Conservation (phyloP, 1,140 invertebrate species). For the Branchinecta lynchi region DNA sequence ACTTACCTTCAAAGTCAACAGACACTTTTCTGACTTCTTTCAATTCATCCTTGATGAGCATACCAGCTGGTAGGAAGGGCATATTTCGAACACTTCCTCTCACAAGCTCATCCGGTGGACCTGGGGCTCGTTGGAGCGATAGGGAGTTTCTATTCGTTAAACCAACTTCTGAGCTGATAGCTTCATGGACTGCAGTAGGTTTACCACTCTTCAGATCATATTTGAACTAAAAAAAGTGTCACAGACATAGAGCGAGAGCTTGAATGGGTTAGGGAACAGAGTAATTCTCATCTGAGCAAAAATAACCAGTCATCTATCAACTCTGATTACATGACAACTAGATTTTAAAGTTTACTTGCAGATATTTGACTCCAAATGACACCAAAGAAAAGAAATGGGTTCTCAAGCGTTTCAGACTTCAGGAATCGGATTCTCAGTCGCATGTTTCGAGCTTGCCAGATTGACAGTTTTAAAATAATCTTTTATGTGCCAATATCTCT, state of each 20-base stretch:
- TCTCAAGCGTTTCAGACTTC: too few relatives aligned
- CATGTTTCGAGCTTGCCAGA: too few relatives aligned
- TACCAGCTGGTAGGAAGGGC: constrained; percentile 63
- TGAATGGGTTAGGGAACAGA: too few relatives aligned
- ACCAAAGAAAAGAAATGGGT: too few relatives aligned
- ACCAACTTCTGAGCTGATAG: constrained; percentile 41
- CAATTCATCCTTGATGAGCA: constrained; percentile 26
- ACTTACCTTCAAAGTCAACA: constrained; percentile 19
- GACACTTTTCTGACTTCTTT: constrained; percentile 21
- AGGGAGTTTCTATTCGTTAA: constrained; percentile 55
- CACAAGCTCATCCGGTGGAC: constrained; percentile 40
- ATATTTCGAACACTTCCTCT: constrained; percentile 51
- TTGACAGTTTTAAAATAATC: too few relatives aligned
- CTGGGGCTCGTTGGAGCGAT: constrained; percentile 48
- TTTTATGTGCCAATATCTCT: too few relatives aligned
- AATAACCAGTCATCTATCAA: too few relatives aligned
- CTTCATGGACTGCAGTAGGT: constrained; percentile 50
- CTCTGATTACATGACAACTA: too few relatives aligned
- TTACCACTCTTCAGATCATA: constrained; percentile 52
- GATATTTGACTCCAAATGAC: too few relatives aligned
- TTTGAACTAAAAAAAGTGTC: constrained; percentile 35
- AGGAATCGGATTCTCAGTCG: too few relatives aligned
- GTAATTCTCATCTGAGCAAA: too few relatives aligned
- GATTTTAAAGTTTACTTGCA: too few relatives aligned
- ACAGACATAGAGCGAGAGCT: not conserved